Base-by-base conservation (phyloP, 2,888 invertebrate genomes). In the Ormyrus thymus region DNA sequence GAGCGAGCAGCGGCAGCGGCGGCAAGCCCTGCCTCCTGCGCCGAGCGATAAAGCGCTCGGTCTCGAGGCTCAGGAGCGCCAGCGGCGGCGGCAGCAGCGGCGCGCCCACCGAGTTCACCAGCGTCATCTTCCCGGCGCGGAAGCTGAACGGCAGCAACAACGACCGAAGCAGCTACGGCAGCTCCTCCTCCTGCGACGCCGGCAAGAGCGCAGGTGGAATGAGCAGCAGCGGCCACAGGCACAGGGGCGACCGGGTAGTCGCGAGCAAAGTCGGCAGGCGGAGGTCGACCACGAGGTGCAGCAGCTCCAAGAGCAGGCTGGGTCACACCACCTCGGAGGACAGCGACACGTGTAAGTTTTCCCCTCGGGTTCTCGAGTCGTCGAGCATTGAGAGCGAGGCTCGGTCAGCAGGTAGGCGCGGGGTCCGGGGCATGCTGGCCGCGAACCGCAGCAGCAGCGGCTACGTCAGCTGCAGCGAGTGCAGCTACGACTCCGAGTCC, bases 391-490 rank as follows among this genome's bases (percentile, higher is more conserved):
- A 51, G 0, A 29, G 3, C 29, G 29, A 29, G 4, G n/a, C 0
- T 62, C 29, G 73, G 48, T 9, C 56, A 72, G 11, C 68, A 88
- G 88, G 88, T 76, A 86, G 85, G 80, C 84, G 87, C 59, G 56
- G 86, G 48, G 84, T 82, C 46, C 83, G 85, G 7, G 81, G 70
- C 50, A 81, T 83, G 15, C 81, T 80, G 76, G 85, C 86, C 13
- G 88, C 90, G 1, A 90, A 90, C 81, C 86, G 90, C 71, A 92
- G 92, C 59, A 92, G 92, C 75, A 92, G 92, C 81, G 93, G 93
- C 8, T 96, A 96, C 87, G 96, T 96, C 0, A 96, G 96, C 3
- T 97, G 96, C 88, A 96, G 96, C 59, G 97, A 97, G 89, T 97
- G 97, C 87, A 94, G 94, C 82, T 95, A 94, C 87, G 96, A 97